Evolutionary conservation across 2,797 vertebrate species (phyloP).

Genomic region (Arremon brunneinucha): DNA sequence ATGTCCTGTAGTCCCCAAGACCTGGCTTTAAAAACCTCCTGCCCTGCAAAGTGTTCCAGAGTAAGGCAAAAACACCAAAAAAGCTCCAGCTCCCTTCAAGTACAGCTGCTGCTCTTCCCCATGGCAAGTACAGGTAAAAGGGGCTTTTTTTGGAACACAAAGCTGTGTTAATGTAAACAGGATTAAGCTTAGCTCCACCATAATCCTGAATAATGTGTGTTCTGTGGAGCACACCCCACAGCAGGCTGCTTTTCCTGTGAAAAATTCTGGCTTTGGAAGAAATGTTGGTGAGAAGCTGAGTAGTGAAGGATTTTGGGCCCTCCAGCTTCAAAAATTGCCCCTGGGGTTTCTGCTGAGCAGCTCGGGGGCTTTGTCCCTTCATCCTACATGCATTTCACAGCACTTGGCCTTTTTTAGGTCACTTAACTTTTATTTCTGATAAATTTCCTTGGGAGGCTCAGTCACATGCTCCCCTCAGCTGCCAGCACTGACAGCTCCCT

Average conservation of each 20-base stretch:
- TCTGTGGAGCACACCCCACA: constrained; percentile 11
- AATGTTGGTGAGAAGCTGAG: background rate
- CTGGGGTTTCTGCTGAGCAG: background rate
- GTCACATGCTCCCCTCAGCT: background rate
- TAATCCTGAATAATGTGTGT: constrained; percentile 49
- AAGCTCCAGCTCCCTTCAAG: background rate
- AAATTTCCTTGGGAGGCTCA: background rate
- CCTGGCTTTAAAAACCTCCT: background rate
- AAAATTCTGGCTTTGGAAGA: background rate
- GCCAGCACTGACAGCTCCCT: background rate
- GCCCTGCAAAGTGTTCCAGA: background rate
- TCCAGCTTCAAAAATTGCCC: background rate
- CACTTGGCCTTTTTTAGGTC: background rate
- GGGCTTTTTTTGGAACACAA: constrained; percentile 65
- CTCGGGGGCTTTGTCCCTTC: background rate
- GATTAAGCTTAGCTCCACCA: constrained; percentile 62
- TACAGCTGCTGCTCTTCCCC: background rate
- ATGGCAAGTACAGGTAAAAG: background rate
- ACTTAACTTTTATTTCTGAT: background rate
- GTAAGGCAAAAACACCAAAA: background rate
- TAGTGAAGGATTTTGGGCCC: background rate
- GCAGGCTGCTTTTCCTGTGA: background rate
- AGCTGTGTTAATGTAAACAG: constrained; percentile 61
- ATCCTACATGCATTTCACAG: background rate
- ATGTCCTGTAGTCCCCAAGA: background rate